Evolutionary conservation across 2,113 vertebrate genomes (phyloP).

Genomic region (Crotalus horridus): DNA sequence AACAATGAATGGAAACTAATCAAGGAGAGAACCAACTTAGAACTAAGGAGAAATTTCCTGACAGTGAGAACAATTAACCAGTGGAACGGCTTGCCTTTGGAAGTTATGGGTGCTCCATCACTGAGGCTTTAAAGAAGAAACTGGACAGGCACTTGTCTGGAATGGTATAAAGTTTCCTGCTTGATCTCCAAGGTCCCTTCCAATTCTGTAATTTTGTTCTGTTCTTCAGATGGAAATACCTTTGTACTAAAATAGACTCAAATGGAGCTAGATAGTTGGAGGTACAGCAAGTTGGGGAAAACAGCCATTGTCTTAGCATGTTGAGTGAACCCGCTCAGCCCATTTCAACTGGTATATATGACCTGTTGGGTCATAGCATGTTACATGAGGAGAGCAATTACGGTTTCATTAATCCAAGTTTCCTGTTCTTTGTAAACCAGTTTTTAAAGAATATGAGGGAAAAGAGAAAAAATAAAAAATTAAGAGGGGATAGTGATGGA

Average conservation of each 20-base stretch:
- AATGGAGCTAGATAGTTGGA: background rate
- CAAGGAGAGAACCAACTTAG: background rate
- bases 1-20: background rate
- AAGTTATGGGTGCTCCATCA: background rate
- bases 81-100: rapidly evolving
- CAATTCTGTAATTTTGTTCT: background rate
- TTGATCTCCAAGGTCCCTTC: background rate
- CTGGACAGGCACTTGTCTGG: background rate
- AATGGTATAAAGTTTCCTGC: background rate
- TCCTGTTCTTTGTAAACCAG: background rate
- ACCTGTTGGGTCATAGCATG: background rate
- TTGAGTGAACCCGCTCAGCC: background rate
- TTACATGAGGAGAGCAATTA: background rate
- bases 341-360: background rate
- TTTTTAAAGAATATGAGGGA: background rate
- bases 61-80: background rate
- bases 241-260: background rate
- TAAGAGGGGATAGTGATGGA: background rate
- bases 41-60: background rate
- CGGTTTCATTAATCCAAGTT: background rate
- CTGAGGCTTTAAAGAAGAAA: background rate
- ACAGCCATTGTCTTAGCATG: background rate
- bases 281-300: background rate
- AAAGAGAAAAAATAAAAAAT: background rate
- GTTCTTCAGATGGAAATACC: background rate